Evolutionary conservation across 2,113 vertebrate species (phyloP).

Genomic region (Campylomormyrus tamandua): DNA sequence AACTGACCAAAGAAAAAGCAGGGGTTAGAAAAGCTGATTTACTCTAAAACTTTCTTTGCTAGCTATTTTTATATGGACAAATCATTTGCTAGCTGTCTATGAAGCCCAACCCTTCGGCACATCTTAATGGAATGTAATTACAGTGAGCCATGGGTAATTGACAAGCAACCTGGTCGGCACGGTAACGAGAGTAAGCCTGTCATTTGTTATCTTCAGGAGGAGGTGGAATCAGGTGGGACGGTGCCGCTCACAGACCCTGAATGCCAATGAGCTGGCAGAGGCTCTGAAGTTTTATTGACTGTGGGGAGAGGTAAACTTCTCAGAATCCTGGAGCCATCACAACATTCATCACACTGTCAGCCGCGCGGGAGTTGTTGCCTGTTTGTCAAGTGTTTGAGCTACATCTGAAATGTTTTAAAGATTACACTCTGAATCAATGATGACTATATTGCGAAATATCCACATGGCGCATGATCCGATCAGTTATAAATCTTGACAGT

Average conservation of each 20-base stretch:
- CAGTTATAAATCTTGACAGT: conserved; percentile 13
- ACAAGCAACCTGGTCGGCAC: background rate
- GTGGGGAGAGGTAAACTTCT: background rate
- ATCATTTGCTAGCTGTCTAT: background rate
- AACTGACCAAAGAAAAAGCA: background rate
- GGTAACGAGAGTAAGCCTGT: background rate
- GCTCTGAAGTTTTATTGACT: background rate
- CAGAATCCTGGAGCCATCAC: background rate
- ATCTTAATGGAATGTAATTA: background rate
- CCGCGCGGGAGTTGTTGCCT: background rate
- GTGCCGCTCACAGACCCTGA: background rate
- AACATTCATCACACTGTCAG: background rate
- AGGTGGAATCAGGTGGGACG: background rate
- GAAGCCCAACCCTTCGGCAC: background rate
- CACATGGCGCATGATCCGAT: background rate
- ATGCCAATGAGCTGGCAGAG: conserved; percentile 1
- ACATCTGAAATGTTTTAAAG: conserved; percentile 5
- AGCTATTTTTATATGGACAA: background rate
- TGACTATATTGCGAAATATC: background rate
- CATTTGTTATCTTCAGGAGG: background rate
- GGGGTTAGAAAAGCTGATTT: background rate
- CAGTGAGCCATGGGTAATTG: background rate
- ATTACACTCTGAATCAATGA: background rate
- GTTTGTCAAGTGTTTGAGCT: background rate
- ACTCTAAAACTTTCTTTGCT: background rate